A percentile compares a stretch with the other conserved stretches of the same genome.
phyloP scores from a whole-genome alignment of 2,888 invertebrate species.

The Chelonus formosanus region DNA sequence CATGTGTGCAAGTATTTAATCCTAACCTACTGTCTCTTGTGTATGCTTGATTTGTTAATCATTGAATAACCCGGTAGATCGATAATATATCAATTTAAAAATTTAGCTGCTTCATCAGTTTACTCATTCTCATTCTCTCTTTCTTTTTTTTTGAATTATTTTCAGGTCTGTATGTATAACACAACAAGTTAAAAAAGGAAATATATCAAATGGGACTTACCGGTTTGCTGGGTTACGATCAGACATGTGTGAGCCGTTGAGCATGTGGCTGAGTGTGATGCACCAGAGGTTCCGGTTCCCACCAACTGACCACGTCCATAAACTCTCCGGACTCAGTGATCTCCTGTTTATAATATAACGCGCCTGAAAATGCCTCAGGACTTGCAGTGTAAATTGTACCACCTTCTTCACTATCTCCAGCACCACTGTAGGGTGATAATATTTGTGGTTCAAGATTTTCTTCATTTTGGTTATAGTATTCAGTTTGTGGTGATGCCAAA shows the following conservation, averaged over 20 bases:
- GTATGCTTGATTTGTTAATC: too few relatives aligned
- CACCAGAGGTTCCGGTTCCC: conserved; percentile 62
- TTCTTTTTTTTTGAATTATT: neutral
- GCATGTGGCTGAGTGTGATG: conserved; percentile 57
- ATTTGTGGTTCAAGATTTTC: conserved; percentile 52
- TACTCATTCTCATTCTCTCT: too few relatives aligned
- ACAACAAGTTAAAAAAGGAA: conserved; percentile 10
- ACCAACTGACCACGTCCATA: conserved; percentile 64
- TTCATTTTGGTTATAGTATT: conserved; percentile 56
- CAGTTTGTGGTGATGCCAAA: conserved; percentile 51
- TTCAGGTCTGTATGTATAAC: neutral
- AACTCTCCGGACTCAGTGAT: conserved; percentile 57
- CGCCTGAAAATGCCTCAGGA: conserved; percentile 57
- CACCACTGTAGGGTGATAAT: conserved; percentile 56
- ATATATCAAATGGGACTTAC: conserved; percentile 28
- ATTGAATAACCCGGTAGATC: neutral
- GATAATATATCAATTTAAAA: neutral
- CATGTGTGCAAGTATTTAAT: neutral
- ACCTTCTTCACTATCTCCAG: conserved; percentile 57
- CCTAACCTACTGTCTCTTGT: neutral
- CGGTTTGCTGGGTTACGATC: conserved; percentile 42
- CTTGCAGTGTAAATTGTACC: conserved; percentile 56
- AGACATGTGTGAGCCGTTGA: conserved; percentile 61
- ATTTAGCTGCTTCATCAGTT: too few relatives aligned
- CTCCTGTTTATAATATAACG: conserved; percentile 61